These are phyloP conservation scores for Ia io DNA, from an alignment of 2,113 vertebrate species.

Conservation along the genomic window DNA sequence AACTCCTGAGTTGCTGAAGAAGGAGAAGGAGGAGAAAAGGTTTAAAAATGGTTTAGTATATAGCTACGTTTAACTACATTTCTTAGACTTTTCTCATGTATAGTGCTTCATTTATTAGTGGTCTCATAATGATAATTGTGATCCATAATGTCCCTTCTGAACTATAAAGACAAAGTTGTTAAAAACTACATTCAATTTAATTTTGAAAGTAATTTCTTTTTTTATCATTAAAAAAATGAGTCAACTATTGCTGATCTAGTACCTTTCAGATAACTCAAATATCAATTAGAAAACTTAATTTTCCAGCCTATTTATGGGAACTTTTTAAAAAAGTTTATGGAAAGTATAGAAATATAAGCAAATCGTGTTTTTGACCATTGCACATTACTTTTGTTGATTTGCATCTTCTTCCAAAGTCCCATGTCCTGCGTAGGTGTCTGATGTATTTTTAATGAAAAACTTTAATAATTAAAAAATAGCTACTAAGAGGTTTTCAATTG, in stretches of 20 bases:
- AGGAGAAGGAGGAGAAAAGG: neutral
- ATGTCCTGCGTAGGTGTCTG: neutral
- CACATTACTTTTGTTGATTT: neutral
- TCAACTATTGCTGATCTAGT: neutral
- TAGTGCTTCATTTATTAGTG: neutral
- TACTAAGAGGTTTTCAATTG: neutral
- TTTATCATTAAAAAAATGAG: constrained; percentile 17
- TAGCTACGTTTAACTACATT: neutral
- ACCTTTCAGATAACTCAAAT: neutral
- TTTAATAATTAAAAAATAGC: constrained; percentile 35
- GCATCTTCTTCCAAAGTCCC: constrained; percentile 6
- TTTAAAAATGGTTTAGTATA: too few relatives aligned
- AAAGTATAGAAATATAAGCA: constrained; percentile 1
- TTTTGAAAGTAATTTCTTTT: neutral
- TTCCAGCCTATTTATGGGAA: neutral
- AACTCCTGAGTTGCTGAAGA: neutral
- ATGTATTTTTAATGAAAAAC: constrained; percentile 28
- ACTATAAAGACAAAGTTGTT: neutral
- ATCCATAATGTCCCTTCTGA: neutral
- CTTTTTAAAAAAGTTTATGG: neutral
- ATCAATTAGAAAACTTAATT: neutral
- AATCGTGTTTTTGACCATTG: neutral
- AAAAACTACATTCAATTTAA: neutral
- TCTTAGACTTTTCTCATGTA: neutral
- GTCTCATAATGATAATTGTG: neutral